Percentiles rank a stretch among this genome's conserved stretches.
phyloP scores from a whole-genome alignment of 2,113 vertebrate genomes.

The Podarcis raffonei region DNA sequence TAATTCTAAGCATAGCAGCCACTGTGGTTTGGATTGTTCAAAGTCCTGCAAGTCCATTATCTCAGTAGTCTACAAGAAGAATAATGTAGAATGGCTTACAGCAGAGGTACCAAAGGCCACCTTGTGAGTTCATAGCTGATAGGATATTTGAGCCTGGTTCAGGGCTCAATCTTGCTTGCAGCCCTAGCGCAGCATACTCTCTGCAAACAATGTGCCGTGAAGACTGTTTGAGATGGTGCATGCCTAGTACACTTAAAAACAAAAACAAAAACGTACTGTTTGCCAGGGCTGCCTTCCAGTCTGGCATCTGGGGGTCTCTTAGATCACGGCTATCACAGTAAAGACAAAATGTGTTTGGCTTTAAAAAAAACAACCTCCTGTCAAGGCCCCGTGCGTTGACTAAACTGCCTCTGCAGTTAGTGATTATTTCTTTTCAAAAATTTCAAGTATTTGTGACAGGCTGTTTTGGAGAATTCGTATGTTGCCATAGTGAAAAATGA shows the following conservation, averaged over 20 bases:
- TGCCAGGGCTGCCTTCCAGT: background rate
- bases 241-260: background rate
- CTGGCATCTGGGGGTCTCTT: background rate
- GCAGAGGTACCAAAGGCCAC: background rate
- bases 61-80: too few species aligned
- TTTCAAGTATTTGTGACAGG: background rate
- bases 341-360: accelerated
- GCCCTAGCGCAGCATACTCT: background rate
- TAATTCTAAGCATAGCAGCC: too few species aligned
- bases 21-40: too few species aligned
- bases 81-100: background rate
- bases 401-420: accelerated
- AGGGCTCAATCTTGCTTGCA: too few species aligned
- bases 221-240: background rate
- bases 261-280: background rate
- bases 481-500: constrained; percentile 8
- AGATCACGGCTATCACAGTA: background rate
- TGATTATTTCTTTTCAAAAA: background rate
- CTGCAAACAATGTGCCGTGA: background rate
- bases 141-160: background rate
- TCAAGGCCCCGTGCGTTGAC: background rate
- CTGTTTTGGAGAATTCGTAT: background rate
- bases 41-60: too few species aligned
- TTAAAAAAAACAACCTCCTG: too few species aligned
- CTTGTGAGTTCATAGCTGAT: background rate